These are phyloP conservation scores for Drosophila pseudotalamancana DNA, from an alignment of 2,888 invertebrate genomes.

Conservation along the genomic window DNA sequence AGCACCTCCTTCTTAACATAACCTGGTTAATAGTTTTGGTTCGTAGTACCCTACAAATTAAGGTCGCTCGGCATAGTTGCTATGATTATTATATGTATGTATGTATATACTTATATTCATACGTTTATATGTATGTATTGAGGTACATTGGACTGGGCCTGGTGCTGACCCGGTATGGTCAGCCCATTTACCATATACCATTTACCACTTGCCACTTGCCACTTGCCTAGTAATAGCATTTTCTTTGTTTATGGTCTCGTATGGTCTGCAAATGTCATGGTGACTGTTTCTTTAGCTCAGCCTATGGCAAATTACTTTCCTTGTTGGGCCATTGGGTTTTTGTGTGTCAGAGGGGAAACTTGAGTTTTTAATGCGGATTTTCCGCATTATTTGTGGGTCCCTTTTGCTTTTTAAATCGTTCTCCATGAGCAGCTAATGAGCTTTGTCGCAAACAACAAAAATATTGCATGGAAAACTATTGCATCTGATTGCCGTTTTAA, in stretches of 20 bases:
- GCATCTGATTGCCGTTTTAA: slow-evolving; percentile 22
- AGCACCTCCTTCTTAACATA: slow-evolving; percentile 4
- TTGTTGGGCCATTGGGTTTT: slow-evolving; percentile 53
- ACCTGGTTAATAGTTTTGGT: slow-evolving; percentile 42
- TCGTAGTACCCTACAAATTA: slow-evolving; percentile 54
- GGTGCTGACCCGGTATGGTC: slow-evolving; percentile 34
- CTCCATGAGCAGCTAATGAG: slow-evolving; percentile 55
- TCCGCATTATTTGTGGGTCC: slow-evolving; percentile 43
- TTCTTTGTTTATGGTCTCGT: slow-evolving; percentile 43
- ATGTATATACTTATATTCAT: background rate
- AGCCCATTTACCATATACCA: slow-evolving; percentile 33
- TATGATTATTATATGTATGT: slow-evolving; percentile 55
- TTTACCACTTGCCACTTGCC: slow-evolving; percentile 33
- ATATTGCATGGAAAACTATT: slow-evolving; percentile 14
- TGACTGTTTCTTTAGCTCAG: slow-evolving; percentile 50
- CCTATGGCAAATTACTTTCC: slow-evolving; percentile 70
- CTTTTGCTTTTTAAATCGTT: slow-evolving; percentile 49
- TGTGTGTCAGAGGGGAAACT: slow-evolving; percentile 71
- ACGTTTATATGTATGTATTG: background rate
- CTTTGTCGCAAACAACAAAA: slow-evolving; percentile 22
- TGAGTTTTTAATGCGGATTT: slow-evolving; percentile 74
- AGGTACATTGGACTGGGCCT: slow-evolving; percentile 28
- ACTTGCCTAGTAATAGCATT: slow-evolving; percentile 68
- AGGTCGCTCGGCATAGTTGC: slow-evolving; percentile 70
- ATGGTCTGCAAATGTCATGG: slow-evolving; percentile 65